Evolutionary conservation across 2,797 vertebrate species (phyloP).

Genomic region (Pterois miles): DNA sequence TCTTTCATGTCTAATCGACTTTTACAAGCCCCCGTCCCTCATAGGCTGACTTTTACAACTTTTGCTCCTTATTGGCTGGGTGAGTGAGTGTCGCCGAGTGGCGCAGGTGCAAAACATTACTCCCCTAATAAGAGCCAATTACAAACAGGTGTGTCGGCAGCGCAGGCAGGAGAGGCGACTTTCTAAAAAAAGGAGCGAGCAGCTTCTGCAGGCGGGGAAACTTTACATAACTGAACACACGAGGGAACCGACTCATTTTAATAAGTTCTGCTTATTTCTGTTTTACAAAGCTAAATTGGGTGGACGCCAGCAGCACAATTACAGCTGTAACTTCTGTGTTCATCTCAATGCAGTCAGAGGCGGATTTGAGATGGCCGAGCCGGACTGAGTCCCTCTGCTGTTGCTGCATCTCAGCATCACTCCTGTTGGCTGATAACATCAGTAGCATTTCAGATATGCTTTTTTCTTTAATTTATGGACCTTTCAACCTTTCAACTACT

Average conservation of each 20-base stretch:
- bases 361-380: background rate
- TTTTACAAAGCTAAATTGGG: conserved; percentile 20
- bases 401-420: background rate
- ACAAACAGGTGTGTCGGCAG: conserved; percentile 70
- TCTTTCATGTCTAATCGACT: conserved; percentile 77
- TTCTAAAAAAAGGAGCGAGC: background rate
- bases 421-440: background rate
- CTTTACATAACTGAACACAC: conserved; percentile 12
- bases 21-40: conserved; percentile 63
- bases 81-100: conserved; percentile 33
- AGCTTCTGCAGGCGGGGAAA: conserved; percentile 18
- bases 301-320: conserved; percentile 1
- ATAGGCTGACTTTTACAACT: conserved; percentile 58
- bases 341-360: background rate
- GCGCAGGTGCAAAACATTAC: conserved; percentile 76
- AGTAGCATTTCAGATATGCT: background rate
- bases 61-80: conserved; percentile 56
- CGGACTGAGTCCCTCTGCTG: background rate
- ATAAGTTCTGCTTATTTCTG: conserved; percentile 34
- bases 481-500: background rate
- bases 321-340: conserved; percentile 7
- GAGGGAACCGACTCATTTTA: conserved; percentile 31
- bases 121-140: conserved; percentile 63
- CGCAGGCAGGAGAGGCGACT: conserved; percentile 42
- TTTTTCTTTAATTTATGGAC: background rate